These are phyloP conservation scores for Hippocampus zosterae DNA, from an alignment of 2,113 vertebrate genomes.

Conservation along the genomic window DNA sequence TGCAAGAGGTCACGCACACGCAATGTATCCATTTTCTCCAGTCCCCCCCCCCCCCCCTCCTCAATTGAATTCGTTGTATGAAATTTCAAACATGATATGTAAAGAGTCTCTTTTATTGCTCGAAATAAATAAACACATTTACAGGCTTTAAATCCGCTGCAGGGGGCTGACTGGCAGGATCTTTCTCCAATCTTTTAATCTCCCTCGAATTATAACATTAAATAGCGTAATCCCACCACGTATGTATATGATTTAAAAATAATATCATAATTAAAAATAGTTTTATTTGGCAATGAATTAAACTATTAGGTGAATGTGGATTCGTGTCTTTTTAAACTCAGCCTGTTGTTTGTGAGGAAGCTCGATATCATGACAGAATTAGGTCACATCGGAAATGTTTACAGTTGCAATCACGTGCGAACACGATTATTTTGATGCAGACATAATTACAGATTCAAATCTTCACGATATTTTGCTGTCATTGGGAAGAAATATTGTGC, in stretches of 20 bases:
- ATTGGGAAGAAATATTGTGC: not conserved
- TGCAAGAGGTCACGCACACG: not conserved
- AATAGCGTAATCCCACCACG: constrained; percentile 49
- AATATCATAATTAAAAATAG: not conserved
- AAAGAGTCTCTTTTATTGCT: constrained; percentile 38
- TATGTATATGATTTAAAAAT: constrained; percentile 13
- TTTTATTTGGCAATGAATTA: not conserved
- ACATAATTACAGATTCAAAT: not conserved
- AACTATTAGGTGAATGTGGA: not conserved
- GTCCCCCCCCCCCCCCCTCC: not conserved
- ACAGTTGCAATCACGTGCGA: constrained; percentile 16
- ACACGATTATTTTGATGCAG: not conserved
- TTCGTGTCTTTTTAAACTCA: constrained; percentile 8
- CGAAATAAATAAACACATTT: constrained; percentile 57
- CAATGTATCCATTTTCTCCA: not conserved
- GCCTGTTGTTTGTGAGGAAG: not conserved
- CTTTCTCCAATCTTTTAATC: constrained; percentile 70
- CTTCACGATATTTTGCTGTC: not conserved
- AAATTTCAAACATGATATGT: not conserved
- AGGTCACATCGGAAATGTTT: constrained; percentile 57
- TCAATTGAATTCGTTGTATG: not conserved
- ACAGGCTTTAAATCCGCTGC: constrained; percentile 57
- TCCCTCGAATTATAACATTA: constrained; percentile 63
- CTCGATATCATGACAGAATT: constrained; percentile 42
- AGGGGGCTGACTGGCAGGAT: constrained; percentile 65